Conservation (phyloP, 2,113 vertebrate genomes). For the Stigmatopora argus region DNA sequence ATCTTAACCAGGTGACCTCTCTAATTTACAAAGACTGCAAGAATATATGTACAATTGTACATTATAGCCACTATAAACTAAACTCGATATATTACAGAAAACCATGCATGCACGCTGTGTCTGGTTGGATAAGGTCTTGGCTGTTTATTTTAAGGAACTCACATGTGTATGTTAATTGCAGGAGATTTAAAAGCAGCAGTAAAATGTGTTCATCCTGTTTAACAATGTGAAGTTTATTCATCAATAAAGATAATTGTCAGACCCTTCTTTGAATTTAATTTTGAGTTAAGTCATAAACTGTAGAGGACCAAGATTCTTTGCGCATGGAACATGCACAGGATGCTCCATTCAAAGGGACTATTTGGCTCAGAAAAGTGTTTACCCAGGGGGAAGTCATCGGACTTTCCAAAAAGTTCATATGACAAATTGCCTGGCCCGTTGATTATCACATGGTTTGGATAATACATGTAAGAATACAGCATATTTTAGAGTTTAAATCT, state of each 20-base stretch:
- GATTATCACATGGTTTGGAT: too few species aligned
- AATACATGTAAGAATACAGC: too few species aligned
- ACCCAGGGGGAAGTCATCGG: too few species aligned
- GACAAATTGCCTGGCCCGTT: too few species aligned
- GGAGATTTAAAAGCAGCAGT: constrained; percentile 46
- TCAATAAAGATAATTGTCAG: background rate
- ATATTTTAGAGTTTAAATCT: too few species aligned
- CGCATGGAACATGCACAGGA: too few species aligned
- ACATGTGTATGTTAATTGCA: constrained; percentile 31
- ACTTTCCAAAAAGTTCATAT: too few species aligned
- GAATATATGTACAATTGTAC: background rate
- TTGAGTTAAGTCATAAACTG: too few species aligned
- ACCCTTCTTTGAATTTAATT: background rate
- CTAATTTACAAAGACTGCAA: constrained; percentile 10
- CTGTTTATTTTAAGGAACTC: constrained; percentile 17
- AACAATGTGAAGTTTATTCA: constrained; percentile 28
- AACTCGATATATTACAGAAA: constrained; percentile 2
- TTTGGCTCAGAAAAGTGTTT: too few species aligned
- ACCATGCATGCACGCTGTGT: background rate
- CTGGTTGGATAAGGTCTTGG: constrained; percentile 21
- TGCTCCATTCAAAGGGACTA: too few species aligned
- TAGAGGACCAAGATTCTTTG: too few species aligned
- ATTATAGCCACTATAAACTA: background rate
- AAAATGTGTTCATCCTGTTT: constrained; percentile 41
- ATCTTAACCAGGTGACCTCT: constrained; percentile 52